Evolutionary conservation across 2,113 vertebrate genomes (phyloP).

Genomic region (Apistogramma diplotaenia): DNA sequence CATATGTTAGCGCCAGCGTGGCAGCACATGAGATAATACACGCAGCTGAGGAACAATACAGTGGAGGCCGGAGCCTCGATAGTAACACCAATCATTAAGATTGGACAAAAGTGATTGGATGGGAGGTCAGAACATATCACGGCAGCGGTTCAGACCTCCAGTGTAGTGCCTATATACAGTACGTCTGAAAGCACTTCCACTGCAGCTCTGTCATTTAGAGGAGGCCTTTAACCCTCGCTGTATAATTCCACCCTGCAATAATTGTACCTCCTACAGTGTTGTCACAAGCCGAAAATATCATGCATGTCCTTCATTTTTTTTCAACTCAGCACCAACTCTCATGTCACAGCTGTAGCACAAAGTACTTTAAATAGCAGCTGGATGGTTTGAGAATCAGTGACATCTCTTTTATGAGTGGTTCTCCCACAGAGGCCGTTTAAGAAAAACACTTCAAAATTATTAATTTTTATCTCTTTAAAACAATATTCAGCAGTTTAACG

Average conservation of each 20-base stretch:
- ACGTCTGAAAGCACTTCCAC: conserved; percentile 35
- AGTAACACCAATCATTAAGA: neutral
- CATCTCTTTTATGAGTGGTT: conserved; percentile 41
- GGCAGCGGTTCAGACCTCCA: conserved; percentile 16
- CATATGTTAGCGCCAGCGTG: conserved; percentile 19
- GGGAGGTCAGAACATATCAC: neutral
- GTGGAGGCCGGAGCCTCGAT: neutral
- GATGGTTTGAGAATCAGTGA: conserved; percentile 35
- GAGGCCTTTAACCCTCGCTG: conserved; percentile 30
- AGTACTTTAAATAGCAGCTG: conserved; percentile 42
- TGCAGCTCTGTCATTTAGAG: conserved; percentile 64
- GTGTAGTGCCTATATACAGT: conserved; percentile 22
- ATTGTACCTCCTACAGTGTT: conserved; percentile 62
- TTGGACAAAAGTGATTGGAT: neutral
- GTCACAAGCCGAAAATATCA: conserved; percentile 55
- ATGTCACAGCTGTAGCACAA: conserved; percentile 48
- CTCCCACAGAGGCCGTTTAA: neutral
- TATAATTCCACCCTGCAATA: conserved; percentile 54
- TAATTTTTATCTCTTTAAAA: neutral
- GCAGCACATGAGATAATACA: conserved; percentile 7
- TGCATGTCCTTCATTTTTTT: conserved; percentile 27
- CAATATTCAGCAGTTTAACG: neutral
- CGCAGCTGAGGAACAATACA: neutral
- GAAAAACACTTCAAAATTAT: neutral
- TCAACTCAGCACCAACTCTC: neutral